These are phyloP conservation scores for Oryzias sinensis DNA, from an alignment of 2,797 vertebrate genomes.

Conservation along the genomic window DNA sequence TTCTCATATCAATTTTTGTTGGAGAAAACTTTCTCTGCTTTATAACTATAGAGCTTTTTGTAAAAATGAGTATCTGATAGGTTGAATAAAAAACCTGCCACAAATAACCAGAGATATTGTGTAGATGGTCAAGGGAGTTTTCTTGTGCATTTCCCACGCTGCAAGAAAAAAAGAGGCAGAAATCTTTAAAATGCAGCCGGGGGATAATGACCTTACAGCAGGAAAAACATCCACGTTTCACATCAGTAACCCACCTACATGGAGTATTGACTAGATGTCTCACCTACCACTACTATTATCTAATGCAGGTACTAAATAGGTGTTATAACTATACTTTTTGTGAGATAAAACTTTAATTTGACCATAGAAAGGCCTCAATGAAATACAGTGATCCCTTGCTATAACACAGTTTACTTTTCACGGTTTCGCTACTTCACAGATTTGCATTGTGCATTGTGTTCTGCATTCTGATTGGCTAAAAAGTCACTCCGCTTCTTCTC, in stretches of 20 bases:
- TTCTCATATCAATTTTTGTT: conserved; percentile 15
- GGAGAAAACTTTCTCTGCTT: conserved; percentile 16
- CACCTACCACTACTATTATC: not conserved
- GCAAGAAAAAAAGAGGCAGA: not conserved
- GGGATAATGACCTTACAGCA: conserved; percentile 15
- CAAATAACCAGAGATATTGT: conserved; percentile 4
- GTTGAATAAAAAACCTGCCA: not conserved
- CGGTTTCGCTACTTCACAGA: too few relatives aligned
- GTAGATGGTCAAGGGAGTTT: conserved; percentile 4
- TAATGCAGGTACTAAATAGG: not conserved
- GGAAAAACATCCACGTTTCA: not conserved
- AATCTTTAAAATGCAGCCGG: conserved; percentile 3
- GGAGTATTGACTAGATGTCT: not conserved
- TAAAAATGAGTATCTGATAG: conserved; percentile 3
- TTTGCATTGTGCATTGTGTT: too few relatives aligned
- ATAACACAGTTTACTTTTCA: too few relatives aligned
- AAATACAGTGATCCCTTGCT: too few relatives aligned
- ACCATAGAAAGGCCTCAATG: too few relatives aligned
- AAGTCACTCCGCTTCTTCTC: too few relatives aligned
- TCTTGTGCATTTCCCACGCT: not conserved
- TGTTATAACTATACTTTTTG: not conserved
- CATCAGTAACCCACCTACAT: conserved; percentile 17
- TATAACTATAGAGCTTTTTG: conserved; percentile 3
- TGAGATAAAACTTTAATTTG: too few relatives aligned
- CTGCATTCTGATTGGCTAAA: too few relatives aligned